These are phyloP conservation scores for Odocoileus virginianus DNA, from an alignment of 2,113 vertebrate genomes.

Conservation along the genomic window DNA sequence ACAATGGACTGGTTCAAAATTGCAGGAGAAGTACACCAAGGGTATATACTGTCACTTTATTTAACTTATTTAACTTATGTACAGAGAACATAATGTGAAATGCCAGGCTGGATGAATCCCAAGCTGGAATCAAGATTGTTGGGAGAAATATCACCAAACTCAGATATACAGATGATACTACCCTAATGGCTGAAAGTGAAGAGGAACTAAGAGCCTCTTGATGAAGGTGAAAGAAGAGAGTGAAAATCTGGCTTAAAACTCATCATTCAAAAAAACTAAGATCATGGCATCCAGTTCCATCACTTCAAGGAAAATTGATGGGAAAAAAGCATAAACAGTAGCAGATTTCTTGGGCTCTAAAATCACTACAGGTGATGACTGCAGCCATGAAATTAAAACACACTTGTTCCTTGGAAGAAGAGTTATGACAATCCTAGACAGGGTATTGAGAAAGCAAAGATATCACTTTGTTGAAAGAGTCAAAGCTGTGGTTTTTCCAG, in stretches of 20 bases:
- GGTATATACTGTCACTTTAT: too few species aligned
- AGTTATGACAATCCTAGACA: neutral
- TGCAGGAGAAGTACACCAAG: accelerated
- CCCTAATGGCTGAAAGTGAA: neutral
- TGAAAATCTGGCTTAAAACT: neutral
- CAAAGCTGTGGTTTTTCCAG: neutral
- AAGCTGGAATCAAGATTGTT: too few species aligned
- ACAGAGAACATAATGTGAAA: too few species aligned
- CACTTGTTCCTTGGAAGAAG: neutral
- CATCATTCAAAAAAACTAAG: neutral
- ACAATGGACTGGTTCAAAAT: neutral
- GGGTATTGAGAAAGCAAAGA: neutral
- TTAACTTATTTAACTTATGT: too few species aligned
- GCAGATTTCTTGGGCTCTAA: neutral
- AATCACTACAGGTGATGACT: neutral
- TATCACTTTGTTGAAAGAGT: neutral
- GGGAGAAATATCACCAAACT: too few species aligned
- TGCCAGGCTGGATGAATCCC: too few species aligned
- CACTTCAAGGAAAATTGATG: neutral
- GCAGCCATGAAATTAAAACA: neutral
- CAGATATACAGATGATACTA: too few species aligned
- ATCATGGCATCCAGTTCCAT: neutral
- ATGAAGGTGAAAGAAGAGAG: too few species aligned
- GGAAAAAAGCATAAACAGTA: neutral
- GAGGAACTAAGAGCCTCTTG: neutral